These are phyloP conservation scores for Sebastes hopkinsi DNA, from an alignment of 2,797 vertebrate genomes.

Conservation along the genomic window DNA sequence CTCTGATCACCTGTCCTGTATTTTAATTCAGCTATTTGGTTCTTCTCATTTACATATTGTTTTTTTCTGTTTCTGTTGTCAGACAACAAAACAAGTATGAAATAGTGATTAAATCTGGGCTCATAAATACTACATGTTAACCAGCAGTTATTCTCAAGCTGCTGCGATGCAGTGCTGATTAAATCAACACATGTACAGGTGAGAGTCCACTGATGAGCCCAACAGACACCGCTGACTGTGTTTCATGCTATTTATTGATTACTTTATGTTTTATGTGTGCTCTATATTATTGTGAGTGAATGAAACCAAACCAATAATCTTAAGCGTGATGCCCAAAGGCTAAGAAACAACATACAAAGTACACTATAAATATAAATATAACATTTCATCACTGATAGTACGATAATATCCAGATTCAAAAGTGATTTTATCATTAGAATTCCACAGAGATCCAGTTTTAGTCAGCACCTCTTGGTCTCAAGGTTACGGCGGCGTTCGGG, in stretches of 20 bases:
- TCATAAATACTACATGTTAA: background rate
- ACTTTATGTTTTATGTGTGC: background rate
- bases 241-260: background rate
- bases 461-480: conserved; percentile 51
- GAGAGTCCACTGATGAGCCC: background rate
- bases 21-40: background rate
- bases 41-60: background rate
- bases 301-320: background rate
- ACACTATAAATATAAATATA: background rate
- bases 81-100: background rate
- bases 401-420: background rate
- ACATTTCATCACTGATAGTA: background rate
- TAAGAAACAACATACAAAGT: background rate
- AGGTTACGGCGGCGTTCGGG: conserved; percentile 59
- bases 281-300: background rate
- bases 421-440: background rate
- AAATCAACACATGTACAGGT: background rate
- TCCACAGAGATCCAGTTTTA: conserved; percentile 22
- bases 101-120: background rate
- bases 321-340: background rate
- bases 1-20: background rate
- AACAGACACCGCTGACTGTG: background rate
- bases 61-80: background rate
- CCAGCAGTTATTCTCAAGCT: too few species aligned
- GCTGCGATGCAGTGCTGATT: background rate